Conservation (phyloP, 2,888 invertebrate species). For the Drosophila anceps region DNA sequence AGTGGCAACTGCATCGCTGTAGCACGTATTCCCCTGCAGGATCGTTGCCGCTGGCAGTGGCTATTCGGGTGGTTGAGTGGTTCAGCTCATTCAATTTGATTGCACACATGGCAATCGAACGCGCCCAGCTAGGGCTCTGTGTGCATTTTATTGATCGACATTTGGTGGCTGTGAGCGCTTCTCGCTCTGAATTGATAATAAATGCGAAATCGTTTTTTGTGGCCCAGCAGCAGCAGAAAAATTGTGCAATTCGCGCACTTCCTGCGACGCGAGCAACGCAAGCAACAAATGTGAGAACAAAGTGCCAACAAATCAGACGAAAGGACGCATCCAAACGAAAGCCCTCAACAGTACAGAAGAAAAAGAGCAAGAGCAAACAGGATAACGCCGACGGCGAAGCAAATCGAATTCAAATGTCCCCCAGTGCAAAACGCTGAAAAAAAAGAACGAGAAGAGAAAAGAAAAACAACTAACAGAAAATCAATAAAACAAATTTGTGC, state of each 20-base stretch:
- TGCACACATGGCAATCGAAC: conserved; percentile 41
- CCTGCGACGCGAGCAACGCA: conserved; percentile 23
- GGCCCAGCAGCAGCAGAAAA: conserved; percentile 40
- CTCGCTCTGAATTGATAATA: conserved; percentile 44
- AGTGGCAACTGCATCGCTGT: conserved; percentile 30
- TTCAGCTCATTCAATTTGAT: conserved; percentile 51
- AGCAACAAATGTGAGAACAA: conserved; percentile 36
- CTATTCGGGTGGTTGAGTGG: background rate
- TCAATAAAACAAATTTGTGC: conserved; percentile 26
- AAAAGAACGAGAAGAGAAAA: background rate
- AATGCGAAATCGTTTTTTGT: conserved; percentile 44
- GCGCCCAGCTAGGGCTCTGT: background rate
- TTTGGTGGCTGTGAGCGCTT: conserved; percentile 26
- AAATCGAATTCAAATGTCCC: conserved; percentile 47
- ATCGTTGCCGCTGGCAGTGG: background rate
- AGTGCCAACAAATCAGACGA: conserved; percentile 35
- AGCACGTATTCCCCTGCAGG: conserved; percentile 1
- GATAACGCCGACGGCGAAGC: conserved; percentile 37
- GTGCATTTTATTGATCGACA: conserved; percentile 53
- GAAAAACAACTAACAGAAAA: conserved; percentile 19
- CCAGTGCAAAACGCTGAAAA: conserved; percentile 5
- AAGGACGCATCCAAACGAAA: conserved; percentile 28
- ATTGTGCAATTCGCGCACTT: conserved; percentile 45
- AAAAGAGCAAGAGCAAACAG: conserved; percentile 20
- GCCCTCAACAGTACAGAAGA: conserved; percentile 4